Percentiles rank a stretch among this genome's conserved stretches.
phyloP scores from a whole-genome alignment of 2,113 vertebrate species.

The Calypte anna region DNA sequence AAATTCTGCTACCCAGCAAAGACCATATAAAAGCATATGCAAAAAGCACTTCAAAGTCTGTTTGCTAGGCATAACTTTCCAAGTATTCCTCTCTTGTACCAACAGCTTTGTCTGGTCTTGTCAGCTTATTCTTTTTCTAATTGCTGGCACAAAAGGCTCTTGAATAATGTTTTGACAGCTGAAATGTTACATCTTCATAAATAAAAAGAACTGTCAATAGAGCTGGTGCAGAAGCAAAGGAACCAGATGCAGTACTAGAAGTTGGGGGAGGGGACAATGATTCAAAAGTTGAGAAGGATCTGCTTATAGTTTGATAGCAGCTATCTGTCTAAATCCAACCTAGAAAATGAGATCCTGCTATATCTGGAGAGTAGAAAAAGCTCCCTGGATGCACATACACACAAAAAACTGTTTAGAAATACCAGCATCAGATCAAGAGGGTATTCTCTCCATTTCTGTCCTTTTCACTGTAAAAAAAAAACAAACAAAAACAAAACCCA shows the following conservation, averaged over 20 bases:
- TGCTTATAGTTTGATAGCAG: conserved; percentile 21
- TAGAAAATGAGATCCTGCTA: conserved; percentile 10
- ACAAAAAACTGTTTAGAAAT: not conserved
- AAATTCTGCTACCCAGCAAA: not conserved
- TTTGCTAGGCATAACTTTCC: not conserved
- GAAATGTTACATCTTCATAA: not conserved
- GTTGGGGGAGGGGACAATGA: not conserved
- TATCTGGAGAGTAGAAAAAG: conserved; percentile 43
- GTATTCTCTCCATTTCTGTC: not conserved
- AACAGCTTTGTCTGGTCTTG: not conserved
- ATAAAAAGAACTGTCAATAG: conserved; percentile 2
- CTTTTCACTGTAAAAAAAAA: not conserved
- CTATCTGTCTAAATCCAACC: conserved; percentile 32
- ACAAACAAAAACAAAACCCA: not conserved
- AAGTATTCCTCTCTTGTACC: not conserved
- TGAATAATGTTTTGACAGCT: conserved; percentile 22
- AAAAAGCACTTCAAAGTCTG: not conserved
- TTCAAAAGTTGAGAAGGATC: conserved; percentile 34
- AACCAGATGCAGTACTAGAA: not conserved
- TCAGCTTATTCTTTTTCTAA: conserved; percentile 10
- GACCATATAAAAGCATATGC: not conserved
- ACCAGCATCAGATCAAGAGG: not conserved
- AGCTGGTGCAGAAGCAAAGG: not conserved
- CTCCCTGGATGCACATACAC: not conserved
- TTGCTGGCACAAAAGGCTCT: not conserved